These are phyloP conservation scores for Aphaenogaster ashmeadi DNA, from an alignment of 1,140 invertebrate genomes.

Conservation along the genomic window DNA sequence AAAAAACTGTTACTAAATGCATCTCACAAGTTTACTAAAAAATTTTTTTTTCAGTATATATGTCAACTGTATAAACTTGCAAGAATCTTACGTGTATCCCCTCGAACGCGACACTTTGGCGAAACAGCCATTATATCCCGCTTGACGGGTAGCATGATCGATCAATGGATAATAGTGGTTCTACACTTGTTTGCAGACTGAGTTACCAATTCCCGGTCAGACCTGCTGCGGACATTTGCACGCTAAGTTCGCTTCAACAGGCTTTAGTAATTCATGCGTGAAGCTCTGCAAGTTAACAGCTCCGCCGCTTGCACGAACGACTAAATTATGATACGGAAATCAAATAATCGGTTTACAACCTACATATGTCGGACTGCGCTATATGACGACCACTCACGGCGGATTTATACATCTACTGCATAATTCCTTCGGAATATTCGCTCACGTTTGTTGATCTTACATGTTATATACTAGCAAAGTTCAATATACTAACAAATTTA, in stretches of 20 bases:
- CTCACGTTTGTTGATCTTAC: background rate
- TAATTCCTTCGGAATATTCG: background rate
- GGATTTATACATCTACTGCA: background rate
- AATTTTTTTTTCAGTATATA: too few species aligned
- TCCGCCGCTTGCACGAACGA: conserved; percentile 50
- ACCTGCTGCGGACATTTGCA: conserved; percentile 58
- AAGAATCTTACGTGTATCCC: background rate
- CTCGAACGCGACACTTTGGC: conserved; percentile 4
- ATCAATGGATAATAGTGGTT: conserved; percentile 60
- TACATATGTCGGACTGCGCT: background rate
- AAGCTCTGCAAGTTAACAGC: conserved; percentile 52
- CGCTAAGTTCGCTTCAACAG: conserved; percentile 59
- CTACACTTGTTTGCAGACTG: conserved; percentile 58
- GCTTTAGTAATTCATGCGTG: conserved; percentile 58
- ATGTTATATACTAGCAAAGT: background rate
- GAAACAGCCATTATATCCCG: background rate
- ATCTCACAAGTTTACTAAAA: too few species aligned
- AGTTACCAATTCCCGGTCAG: conserved; percentile 48
- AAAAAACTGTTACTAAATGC: too few species aligned
- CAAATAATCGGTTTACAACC: conserved; percentile 57
- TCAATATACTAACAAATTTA: background rate
- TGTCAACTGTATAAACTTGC: background rate
- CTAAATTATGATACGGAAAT: conserved; percentile 61
- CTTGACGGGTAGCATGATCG: conserved; percentile 29
- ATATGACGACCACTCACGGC: background rate